Evolutionary conservation across 2,113 vertebrate genomes (phyloP), one percentile per base, ranked within the genome.

Genomic region (Corythoichthys haematopterus): DNA sequence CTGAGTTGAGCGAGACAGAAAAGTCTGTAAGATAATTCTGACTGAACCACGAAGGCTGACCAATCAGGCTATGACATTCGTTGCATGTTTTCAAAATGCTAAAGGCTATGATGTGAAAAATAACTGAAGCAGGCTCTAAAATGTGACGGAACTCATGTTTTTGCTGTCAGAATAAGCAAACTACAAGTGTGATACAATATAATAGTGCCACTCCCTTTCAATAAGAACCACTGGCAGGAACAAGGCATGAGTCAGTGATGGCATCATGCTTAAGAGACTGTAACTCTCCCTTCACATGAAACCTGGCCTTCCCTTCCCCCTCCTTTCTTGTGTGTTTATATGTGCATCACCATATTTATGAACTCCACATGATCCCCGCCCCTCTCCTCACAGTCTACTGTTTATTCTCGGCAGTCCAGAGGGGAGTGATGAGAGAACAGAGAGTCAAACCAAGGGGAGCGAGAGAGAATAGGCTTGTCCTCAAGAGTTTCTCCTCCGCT

Each of bases 381-480:
- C 60, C 43, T 62, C 43, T 20, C 60, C 20, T 62, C 40, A 1
- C 60, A 20, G 38, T 46, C 20, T n/a, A 33, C 60, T 14, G 60
- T 62, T 28, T 62, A 62, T 62, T 62, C n/a, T 46, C 40, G 60
- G 43, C 60, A 6, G 60, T 62, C 60, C 43, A 11, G 60, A 62
- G 60, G 60, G 60, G 60, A 45, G 43, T 14, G 60, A 62, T 62
- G 60, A 70, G 5, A 62, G 33, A 35, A 60, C 36, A 9, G 28
- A 62, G 61, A 15, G 59, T 16, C 52, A 33, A 55, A 35, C 20
- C 52, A 7, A n/a, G 16, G 65, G 35, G 70, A 75, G 69, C 75
- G 69, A 58, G 69, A 68, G 76, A 69, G 74, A 88, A 85, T 69
- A 83, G 78, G 78, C 80, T 74, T 74, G 83, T 38, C 33, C 48